Conservation (phyloP, 1,140 invertebrate species). For the Centruroides sculpturatus region DNA sequence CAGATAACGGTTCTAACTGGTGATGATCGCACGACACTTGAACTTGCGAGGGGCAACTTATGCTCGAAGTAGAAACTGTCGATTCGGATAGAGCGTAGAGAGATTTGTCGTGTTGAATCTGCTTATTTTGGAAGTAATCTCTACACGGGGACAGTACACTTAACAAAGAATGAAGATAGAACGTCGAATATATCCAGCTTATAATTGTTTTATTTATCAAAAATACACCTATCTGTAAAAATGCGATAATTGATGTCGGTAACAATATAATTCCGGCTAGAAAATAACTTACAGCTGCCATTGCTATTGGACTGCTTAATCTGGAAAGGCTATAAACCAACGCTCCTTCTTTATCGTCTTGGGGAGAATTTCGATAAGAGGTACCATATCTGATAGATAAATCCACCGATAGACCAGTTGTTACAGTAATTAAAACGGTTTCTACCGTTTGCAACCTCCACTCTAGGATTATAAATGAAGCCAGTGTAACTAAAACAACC, state of each 20-base stretch:
- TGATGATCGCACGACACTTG: conserved; percentile 24
- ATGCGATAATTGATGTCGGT: conserved; percentile 71
- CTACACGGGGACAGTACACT: conserved; percentile 33
- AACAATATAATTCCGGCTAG: conserved; percentile 80
- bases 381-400: conserved; percentile 88
- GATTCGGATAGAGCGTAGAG: conserved; percentile 33
- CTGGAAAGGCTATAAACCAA: conserved; percentile 51
- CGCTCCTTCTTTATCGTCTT: conserved; percentile 32
- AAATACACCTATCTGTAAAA: conserved; percentile 87
- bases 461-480: conserved; percentile 64
- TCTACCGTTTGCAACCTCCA: conserved; percentile 94
- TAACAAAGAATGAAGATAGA: conserved; percentile 74
- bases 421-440: conserved; percentile 80
- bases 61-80: conserved; percentile 32
- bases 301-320: conserved; percentile 72
- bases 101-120: conserved; percentile 29
- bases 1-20: conserved; percentile 30
- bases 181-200: conserved; percentile 86
- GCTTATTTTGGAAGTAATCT: conserved; percentile 24
- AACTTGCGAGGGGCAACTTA: conserved; percentile 18
- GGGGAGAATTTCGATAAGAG: conserved; percentile 48
- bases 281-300: conserved; percentile 81
- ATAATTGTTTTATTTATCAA: conserved; percentile 71
- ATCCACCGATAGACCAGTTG: conserved; percentile 89
- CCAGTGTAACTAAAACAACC: conserved; percentile 72